Base-by-base conservation (phyloP, 2,797 vertebrate species). In the Sebastes cheni region DNA sequence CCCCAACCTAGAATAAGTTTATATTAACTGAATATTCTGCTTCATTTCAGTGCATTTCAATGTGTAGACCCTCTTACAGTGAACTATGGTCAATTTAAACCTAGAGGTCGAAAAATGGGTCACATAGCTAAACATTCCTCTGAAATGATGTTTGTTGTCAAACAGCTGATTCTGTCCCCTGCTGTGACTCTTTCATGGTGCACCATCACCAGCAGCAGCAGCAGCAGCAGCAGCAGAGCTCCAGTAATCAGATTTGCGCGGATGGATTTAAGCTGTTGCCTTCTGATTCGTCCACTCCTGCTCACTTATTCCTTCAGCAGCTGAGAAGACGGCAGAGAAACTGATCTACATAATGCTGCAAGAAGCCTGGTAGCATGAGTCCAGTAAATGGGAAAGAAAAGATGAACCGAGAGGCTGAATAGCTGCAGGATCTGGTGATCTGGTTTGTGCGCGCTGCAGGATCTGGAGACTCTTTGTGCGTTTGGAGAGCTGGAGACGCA, bases 191-290 rank as follows among this genome's bases (percentile, higher is more conserved):
- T 76, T 52, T 76, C 9, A 9, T 23, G 23, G 8, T n/a, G 18
- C 50, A 52, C 20, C 52, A 54, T 22, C 22, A 20, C 52, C 52
- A 16, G 10, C 36, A 14, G 69, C 80, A 54, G 50, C 52, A 16
- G 10, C 36, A 14, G 69, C 80, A 54, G 50, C 52, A 16, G 20
- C 56, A 18, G 75, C 79, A 54, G 55, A 77, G 80, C 76, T 22
- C 25, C 80, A 11, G 10, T 91, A 88, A 91, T 72, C 30, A 85
- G 92, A 87, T 92, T 90, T 89, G 59, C 1, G 86, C 67, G 27
- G 75, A 64, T 39, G 82, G 85, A 85, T 89, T 87, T 85, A 91
- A 73, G 76, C 72, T 39, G 61, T 62, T 76, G 81, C 77, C 73
- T 74, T 58, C 78, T 86, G 87, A 89, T 88, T 89, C 70, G 79